These are phyloP conservation scores for Hypomesus transpacificus DNA, from an alignment of 2,113 vertebrate species.

Conservation along the genomic window DNA sequence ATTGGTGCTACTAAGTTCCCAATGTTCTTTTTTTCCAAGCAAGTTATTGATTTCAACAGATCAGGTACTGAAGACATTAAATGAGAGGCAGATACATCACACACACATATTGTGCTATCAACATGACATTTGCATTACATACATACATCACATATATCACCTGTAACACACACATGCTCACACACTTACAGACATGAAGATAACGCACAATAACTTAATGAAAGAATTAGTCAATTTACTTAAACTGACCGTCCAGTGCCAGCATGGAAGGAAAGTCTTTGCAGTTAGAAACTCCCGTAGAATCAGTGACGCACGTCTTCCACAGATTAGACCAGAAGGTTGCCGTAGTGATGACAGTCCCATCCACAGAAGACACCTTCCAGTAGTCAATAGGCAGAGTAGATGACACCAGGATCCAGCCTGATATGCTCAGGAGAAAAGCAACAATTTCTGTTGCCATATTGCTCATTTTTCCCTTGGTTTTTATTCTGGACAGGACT, in stretches of 20 bases:
- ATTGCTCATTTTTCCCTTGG: constrained; percentile 66
- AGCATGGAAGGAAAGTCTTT: constrained; percentile 88
- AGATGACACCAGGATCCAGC: constrained; percentile 81
- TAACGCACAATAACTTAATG: not conserved
- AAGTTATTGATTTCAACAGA: constrained; percentile 28
- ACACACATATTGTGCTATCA: not conserved
- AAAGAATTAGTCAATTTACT: not conserved
- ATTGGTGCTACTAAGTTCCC: constrained; percentile 45
- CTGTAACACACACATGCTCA: not conserved
- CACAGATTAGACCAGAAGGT: constrained; percentile 86
- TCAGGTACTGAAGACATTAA: constrained; percentile 9
- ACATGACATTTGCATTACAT: not conserved
- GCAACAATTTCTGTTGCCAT: constrained; percentile 77
- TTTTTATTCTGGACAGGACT: not conserved
- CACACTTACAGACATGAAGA: not conserved
- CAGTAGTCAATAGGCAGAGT: constrained; percentile 85
- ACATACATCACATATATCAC: not conserved
- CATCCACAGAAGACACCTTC: constrained; percentile 84
- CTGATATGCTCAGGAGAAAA: constrained; percentile 74
- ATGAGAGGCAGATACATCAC: not conserved
- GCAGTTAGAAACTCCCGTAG: constrained; percentile 85
- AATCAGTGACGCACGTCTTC: constrained; percentile 86
- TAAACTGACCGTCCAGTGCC: constrained; percentile 80
- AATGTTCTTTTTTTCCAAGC: constrained; percentile 30
- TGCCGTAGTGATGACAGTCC: constrained; percentile 85